phyloP scores from a whole-genome alignment of 2,113 vertebrate species.

The Gymnorhina tibicen region DNA sequence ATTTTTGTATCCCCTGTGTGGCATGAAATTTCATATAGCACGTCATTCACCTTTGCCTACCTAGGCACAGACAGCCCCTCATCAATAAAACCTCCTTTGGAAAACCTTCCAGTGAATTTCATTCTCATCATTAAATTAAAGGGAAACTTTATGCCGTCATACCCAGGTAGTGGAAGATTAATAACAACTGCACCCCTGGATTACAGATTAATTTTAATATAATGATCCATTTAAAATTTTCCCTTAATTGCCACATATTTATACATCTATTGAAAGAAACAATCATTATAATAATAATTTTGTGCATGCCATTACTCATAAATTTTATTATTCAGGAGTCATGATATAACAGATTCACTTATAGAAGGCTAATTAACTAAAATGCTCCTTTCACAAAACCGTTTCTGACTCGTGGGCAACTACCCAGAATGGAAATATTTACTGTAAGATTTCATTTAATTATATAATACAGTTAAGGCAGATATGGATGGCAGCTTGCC shows the following conservation, averaged over 20 bases:
- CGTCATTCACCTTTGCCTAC: neutral
- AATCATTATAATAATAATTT: neutral
- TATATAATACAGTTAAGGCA: neutral
- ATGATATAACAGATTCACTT: neutral
- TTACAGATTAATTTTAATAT: constrained; percentile 1
- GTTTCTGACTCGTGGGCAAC: neutral
- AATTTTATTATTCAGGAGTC: neutral
- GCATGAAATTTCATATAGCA: neutral
- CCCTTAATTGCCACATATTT: neutral
- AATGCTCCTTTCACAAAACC: neutral
- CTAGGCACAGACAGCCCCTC: neutral
- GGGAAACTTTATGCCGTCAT: neutral
- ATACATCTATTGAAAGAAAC: neutral
- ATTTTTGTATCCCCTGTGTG: neutral
- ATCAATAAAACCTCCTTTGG: neutral
- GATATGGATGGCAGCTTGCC: neutral
- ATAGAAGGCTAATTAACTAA: constrained; percentile 20
- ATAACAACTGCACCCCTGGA: neutral
- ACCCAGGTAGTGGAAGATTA: neutral
- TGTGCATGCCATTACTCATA: neutral
- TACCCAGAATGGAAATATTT: constrained; percentile 8
- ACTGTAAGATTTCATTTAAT: constrained; percentile 2
- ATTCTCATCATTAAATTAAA: neutral
- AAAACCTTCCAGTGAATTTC: neutral
- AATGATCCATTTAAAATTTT: neutral